Evolutionary conservation across 1,140 invertebrate genomes (phyloP), one percentile per base, ranked within the genome.

Genomic region (Lepidurus couesii): DNA sequence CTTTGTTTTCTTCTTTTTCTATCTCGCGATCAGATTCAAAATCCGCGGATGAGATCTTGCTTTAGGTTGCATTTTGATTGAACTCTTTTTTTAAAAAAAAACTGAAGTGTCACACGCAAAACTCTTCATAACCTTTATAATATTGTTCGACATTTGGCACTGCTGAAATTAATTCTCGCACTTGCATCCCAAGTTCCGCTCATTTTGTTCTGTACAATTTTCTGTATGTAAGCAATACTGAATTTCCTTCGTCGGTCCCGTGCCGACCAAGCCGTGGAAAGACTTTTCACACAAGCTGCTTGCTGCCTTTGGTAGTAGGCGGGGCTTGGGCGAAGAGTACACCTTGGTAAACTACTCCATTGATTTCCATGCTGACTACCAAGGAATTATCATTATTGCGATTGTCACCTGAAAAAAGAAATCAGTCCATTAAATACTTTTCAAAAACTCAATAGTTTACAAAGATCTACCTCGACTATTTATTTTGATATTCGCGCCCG

Each of bases 281-380:
- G 53, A 65, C 21, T 21, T 65, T 65, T 65, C 53, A 65, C 8
- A 65, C 53, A 65, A 65, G 53, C 53, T 65, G 53, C 21, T 65
- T 65, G 53, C 53, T 65, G 53, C 53, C 21, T 65, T 65, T 65
- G 6, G 79, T 47, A n/a, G 78, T 75, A 8, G 79, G 76, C 9
- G 80, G 83, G 5, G 83, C 85, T 84, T 92, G 91, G 73, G 94
- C 92, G 85, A 94, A 94, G 1, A 96, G 87, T 13, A 96, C 91
- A 11, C 95, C 95, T 86, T 95, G 92, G 83, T 96, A 97, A 83
- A 91, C 91, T 16, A 93, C 90, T 45, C 97, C 97, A 84, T 99
- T 98, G 65, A 99, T 89, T 85, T 98, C 96, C 91, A 99, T 95
- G 81, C 93, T 96, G 6, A 99, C 95, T 44, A 95, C 92, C 73